phyloP scores from a whole-genome alignment of 2,888 invertebrate genomes.

The Macaria liturata region DNA sequence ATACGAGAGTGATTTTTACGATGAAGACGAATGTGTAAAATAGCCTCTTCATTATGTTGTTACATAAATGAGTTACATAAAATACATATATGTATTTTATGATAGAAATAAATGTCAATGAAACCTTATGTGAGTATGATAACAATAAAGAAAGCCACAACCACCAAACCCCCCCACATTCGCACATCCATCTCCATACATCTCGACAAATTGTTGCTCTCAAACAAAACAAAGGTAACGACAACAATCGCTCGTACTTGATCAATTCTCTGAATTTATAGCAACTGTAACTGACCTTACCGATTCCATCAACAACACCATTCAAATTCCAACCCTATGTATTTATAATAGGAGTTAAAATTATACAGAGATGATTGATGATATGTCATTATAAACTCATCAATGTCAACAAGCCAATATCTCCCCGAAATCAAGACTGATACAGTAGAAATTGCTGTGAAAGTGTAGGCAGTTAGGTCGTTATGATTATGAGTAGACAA shows the following conservation, averaged over 20 bases:
- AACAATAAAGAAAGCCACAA: neutral
- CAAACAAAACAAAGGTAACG: constrained; percentile 38
- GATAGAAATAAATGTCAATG: too few relatives aligned
- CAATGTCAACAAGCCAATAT: neutral
- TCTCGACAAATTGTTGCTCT: constrained; percentile 15
- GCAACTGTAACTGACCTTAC: constrained; percentile 47
- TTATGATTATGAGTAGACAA: constrained; percentile 52
- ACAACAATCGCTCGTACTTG: constrained; percentile 31
- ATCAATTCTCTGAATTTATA: constrained; percentile 42
- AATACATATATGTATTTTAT: too few relatives aligned
- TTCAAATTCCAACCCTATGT: constrained; percentile 20
- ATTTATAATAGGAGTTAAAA: too few relatives aligned
- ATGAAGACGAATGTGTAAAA: too few relatives aligned
- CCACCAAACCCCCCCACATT: too few relatives aligned
- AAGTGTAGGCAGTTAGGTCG: constrained; percentile 25
- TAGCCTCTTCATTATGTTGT: too few relatives aligned
- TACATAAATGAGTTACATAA: too few relatives aligned
- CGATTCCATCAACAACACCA: constrained; percentile 15
- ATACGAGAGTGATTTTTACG: too few relatives aligned
- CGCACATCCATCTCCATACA: neutral
- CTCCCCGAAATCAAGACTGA: neutral
- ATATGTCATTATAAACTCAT: neutral
- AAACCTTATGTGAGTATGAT: neutral
- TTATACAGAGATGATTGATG: neutral
- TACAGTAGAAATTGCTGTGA: constrained; percentile 5